Conservation (phyloP, 2,797 vertebrate species). For the Kryptopterus vitreolus region DNA sequence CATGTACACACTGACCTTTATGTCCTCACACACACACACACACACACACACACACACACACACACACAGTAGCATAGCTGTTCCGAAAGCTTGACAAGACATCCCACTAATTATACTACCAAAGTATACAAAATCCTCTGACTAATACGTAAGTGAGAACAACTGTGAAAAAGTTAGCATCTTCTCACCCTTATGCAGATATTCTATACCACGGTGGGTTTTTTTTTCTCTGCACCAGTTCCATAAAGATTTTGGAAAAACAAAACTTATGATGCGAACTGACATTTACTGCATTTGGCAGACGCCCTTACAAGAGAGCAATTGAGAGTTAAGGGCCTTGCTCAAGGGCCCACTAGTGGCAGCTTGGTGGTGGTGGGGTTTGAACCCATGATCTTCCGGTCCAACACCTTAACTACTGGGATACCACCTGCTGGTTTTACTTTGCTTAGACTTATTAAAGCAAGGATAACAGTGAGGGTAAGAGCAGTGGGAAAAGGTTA, state of each 20-base stretch:
- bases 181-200: slow-evolving; percentile 2
- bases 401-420: too few species aligned
- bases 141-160: not conserved
- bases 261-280: not conserved
- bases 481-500: not conserved
- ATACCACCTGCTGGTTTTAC: too few species aligned
- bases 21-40: not conserved
- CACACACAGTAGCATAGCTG: not conserved
- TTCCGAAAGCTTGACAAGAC: not conserved
- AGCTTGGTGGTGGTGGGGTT: too few species aligned
- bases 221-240: not conserved
- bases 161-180: not conserved
- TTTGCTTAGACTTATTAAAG: not conserved
- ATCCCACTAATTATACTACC: not conserved
- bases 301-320: too few species aligned
- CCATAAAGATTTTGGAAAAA: not conserved
- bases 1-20: not conserved
- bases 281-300: too few species aligned
- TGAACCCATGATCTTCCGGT: too few species aligned
- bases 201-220: not conserved
- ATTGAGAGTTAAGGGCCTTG: too few species aligned
- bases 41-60: not conserved
- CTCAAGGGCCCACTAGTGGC: too few species aligned
- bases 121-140: not conserved
- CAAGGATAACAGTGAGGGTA: not conserved